Evolutionary conservation across 2,797 vertebrate species (phyloP), one percentile per base, ranked within the genome.

Genomic region (Setipinna tenuifilis): DNA sequence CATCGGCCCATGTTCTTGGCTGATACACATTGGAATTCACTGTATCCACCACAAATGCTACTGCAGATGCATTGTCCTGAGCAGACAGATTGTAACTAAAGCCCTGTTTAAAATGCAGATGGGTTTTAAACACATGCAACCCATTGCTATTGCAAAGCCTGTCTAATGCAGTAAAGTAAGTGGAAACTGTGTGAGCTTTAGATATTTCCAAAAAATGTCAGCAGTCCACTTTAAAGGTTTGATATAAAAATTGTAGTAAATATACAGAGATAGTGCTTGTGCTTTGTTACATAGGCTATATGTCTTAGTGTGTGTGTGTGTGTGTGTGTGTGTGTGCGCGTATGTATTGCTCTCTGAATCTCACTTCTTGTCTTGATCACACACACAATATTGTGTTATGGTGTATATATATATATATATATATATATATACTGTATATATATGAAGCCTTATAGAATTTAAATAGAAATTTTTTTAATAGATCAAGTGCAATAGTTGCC

Each of bases 11-110:
- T 90, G 87, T 89, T 78, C 85, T 87, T 86, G 85, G 91, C 89
- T 91, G 88, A 11, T 31, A 87, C 87, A 87, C 88, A 88, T 90
- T 87, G 85, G 89, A 88, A 90, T 87, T 86, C 90, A 84, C 89
- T 86, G 91, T 89, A 89, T 88, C 87, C 83, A 83, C 83, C 87
- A 90, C 87, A 93, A 92, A 93, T 92, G 92, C 87, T 86, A 88
- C 86, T 68, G 83, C 65, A 83, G 85, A 83, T 86, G 81, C 82
- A 88, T 89, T 85, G 85, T 88, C 89, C 83, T 80, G 87, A 89
- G 86, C 85, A 88, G 88, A 90, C 90, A 89, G 88, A 90, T 87
- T 89, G 86, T 83, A 88, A 82, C 88, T 85, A 86, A 88, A 88
- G 75, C 86, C 41, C 87, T 88, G 82, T 90, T 83, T 88, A 89